Conservation (phyloP, 2,888 invertebrate genomes). For the Branchipolynoe longqiensis region DNA sequence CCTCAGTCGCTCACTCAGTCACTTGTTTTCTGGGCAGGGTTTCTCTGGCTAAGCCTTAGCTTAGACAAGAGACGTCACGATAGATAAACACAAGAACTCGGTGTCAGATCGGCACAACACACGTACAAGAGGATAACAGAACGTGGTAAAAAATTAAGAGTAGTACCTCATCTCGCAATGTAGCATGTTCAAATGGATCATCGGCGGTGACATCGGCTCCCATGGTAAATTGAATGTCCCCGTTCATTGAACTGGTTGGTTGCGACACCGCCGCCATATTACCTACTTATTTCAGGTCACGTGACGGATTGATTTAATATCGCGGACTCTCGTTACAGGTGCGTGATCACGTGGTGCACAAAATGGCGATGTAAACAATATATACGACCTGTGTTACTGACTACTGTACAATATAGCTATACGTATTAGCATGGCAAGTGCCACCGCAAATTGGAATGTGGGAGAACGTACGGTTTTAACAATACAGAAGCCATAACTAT, state of each 20-base stretch:
- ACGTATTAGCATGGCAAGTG: too few species aligned
- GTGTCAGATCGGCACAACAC: constrained; percentile 4
- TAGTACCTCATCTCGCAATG: constrained; percentile 62
- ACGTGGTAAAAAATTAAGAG: constrained; percentile 18
- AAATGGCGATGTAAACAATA: constrained; percentile 53
- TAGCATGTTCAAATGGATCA: constrained; percentile 61
- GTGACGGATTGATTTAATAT: constrained; percentile 62
- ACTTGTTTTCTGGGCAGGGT: constrained; percentile 45
- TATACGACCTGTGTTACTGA: too few species aligned
- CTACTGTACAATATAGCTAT: too few species aligned
- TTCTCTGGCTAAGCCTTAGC: constrained; percentile 43
- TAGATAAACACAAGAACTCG: constrained; percentile 54
- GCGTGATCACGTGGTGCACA: constrained; percentile 44
- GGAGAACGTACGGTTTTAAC: too few species aligned
- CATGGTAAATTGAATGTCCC: constrained; percentile 63
- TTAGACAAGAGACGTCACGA: constrained; percentile 37
- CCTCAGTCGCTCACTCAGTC: background rate
- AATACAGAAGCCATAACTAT: too few species aligned
- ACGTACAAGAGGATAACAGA: background rate
- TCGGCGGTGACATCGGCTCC: constrained; percentile 59
- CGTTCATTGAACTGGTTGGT: constrained; percentile 59
- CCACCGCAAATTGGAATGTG: too few species aligned
- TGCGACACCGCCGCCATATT: constrained; percentile 64
- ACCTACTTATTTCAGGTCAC: constrained; percentile 62
- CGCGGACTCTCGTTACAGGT: constrained; percentile 60